phyloP scores from a whole-genome alignment of 2,888 invertebrate genomes.

The Dorcus parallelipipedus region DNA sequence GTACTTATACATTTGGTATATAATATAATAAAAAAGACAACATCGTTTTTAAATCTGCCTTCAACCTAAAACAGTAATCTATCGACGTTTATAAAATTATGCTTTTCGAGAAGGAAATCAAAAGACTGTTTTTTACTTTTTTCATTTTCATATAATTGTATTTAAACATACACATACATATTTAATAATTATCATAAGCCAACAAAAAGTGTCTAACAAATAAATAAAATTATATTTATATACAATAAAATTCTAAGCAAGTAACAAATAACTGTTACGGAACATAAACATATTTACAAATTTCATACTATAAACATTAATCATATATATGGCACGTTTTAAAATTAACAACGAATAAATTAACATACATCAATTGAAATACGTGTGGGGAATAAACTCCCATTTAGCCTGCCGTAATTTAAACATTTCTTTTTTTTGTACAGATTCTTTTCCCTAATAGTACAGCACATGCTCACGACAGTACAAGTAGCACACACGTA shows the following conservation, averaged over 20 bases:
- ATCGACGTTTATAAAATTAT: no score
- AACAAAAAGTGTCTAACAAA: conserved; percentile 21
- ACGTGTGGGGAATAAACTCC: background rate
- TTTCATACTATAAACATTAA: conserved; percentile 16
- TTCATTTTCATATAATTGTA: conserved; percentile 12
- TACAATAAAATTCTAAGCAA: conserved; percentile 33
- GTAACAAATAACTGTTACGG: conserved; percentile 28
- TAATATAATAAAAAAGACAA: background rate
- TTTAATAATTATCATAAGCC: conserved; percentile 8
- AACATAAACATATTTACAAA: conserved; percentile 18
- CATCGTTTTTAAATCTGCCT: background rate
- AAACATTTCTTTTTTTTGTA: background rate
- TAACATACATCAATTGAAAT: background rate
- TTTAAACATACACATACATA: conserved; percentile 16
- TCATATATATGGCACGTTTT: conserved; percentile 24
- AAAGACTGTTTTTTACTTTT: background rate
- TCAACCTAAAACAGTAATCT: no score
- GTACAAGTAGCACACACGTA: conserved; percentile 15
- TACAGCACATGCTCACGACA: conserved; percentile 9
- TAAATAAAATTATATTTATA: conserved; percentile 25
- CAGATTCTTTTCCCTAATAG: conserved; percentile 1
- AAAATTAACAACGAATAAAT: background rate
- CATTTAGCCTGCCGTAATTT: background rate
- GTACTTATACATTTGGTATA: background rate
- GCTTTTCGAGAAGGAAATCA: no score